These are phyloP conservation scores for Mesorhabditis spiculigera DNA, from an alignment of 2,888 invertebrate genomes.

Conservation along the genomic window DNA sequence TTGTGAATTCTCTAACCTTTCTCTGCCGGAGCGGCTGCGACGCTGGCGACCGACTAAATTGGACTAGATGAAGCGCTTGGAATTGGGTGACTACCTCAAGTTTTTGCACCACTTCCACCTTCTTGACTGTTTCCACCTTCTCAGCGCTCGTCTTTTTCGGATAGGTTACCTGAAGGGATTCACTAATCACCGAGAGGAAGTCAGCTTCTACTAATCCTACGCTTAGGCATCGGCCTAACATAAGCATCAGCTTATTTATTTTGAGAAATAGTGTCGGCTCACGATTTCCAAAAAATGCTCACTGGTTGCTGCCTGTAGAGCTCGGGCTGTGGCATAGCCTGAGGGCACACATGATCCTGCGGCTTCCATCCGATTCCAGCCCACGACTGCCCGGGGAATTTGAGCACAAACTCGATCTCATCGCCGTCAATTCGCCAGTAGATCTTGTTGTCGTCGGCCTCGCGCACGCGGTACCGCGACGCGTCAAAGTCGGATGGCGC, in stretches of 20 bases:
- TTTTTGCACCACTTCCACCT: neutral
- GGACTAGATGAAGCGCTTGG: too few relatives aligned
- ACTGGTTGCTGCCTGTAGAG: neutral
- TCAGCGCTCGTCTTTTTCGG: neutral
- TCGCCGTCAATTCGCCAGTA: conserved; percentile 74
- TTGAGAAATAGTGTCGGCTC: too few relatives aligned
- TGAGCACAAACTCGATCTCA: conserved; percentile 81
- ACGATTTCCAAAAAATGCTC: neutral
- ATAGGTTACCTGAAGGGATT: neutral
- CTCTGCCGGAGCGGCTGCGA: too few relatives aligned
- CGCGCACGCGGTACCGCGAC: conserved; percentile 33
- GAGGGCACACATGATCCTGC: conserved; percentile 23
- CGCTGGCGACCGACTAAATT: too few relatives aligned
- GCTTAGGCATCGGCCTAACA: too few relatives aligned
- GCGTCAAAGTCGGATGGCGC: conserved; percentile 33
- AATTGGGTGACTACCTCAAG: too few relatives aligned
- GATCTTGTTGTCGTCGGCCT: conserved; percentile 70
- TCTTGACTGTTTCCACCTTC: neutral
- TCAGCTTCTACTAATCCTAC: too few relatives aligned
- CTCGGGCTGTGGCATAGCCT: conserved; percentile 10
- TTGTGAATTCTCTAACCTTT: too few relatives aligned
- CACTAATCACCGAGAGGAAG: neutral
- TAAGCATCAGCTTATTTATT: too few relatives aligned
- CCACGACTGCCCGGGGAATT: conserved; percentile 83
- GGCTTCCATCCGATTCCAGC: conserved; percentile 90